These are phyloP conservation scores for Clarias platycephalus DNA, from an alignment of 2,797 vertebrate genomes.

Conservation along the genomic window DNA sequence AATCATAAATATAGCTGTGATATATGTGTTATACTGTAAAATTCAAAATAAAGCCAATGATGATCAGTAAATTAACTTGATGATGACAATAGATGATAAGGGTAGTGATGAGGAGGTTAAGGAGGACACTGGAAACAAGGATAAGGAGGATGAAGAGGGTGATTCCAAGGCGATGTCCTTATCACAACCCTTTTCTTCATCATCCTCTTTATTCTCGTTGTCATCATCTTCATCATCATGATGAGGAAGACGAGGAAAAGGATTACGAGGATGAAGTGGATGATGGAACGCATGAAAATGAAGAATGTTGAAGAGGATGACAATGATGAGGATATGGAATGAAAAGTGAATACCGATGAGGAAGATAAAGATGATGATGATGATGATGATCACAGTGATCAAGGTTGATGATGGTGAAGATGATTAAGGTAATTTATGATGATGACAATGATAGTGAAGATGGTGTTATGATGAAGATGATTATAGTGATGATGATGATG, in stretches of 20 bases:
- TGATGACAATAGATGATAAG: background rate
- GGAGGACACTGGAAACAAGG: background rate
- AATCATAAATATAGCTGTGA: too few relatives aligned
- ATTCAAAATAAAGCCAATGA: background rate
- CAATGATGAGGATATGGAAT: background rate
- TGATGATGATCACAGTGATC: background rate
- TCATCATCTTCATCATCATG: too few relatives aligned
- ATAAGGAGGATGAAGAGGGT: background rate
- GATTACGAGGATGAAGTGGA: slow-evolving; percentile 28
- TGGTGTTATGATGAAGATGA: background rate
- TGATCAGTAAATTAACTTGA: background rate
- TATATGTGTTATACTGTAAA: too few relatives aligned
- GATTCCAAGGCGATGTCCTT: too few relatives aligned
- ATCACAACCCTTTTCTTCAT: too few relatives aligned
- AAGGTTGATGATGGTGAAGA: background rate
- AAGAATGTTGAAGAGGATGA: background rate
- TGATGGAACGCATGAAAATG: background rate
- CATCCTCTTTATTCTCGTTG: too few relatives aligned
- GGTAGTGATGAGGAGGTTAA: background rate
- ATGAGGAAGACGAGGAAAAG: background rate
- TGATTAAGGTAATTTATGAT: background rate
- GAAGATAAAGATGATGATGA: background rate
- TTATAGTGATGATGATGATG: background rate
- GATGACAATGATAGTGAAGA: background rate
- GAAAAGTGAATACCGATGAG: background rate